Percentiles rank a stretch among this genome's conserved stretches.
These are phyloP conservation scores for Polyommatus icarus DNA, from an alignment of 2,888 invertebrate genomes.

Conservation along the genomic window DNA sequence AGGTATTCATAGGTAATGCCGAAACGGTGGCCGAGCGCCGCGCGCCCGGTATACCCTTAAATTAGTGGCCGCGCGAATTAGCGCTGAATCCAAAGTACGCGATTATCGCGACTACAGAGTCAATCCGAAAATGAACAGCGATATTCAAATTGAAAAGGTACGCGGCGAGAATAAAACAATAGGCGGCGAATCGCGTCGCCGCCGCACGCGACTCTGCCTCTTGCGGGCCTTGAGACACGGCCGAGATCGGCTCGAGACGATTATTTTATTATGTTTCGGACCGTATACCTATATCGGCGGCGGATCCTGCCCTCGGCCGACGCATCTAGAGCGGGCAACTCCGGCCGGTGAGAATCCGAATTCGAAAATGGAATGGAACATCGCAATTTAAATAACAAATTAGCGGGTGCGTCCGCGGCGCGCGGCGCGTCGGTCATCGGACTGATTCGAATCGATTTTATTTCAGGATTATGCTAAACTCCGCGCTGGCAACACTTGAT, in stretches of 20 bases:
- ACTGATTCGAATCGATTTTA: conserved; percentile 65
- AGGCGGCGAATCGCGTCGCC: conserved; percentile 41
- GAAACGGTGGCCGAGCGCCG: conserved; percentile 66
- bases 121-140: conserved; percentile 76
- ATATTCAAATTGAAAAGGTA: conserved; percentile 78
- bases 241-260: conserved; percentile 33
- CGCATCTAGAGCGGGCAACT: conserved; percentile 53
- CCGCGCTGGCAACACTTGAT: conserved; percentile 32
- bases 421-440: conserved; percentile 61
- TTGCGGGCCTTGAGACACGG: conserved; percentile 29
- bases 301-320: conserved; percentile 47
- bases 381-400: conserved; percentile 75
- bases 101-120: conserved; percentile 75
- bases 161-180: conserved; percentile 75
- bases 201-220: conserved; percentile 32
- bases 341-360: conserved; percentile 57
- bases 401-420: conserved; percentile 63
- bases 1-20: conserved; percentile 61
- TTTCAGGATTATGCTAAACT: conserved; percentile 43
- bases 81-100: conserved; percentile 76
- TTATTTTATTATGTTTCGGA: conserved; percentile 11
- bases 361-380: conserved; percentile 69
- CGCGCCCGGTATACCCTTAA: conserved; percentile 72
- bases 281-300: not conserved
- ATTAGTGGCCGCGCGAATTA: conserved; percentile 75